Evolutionary conservation across 1,140 invertebrate genomes (phyloP), one percentile per base, ranked within the genome.

Genomic region (Sipha flava): DNA sequence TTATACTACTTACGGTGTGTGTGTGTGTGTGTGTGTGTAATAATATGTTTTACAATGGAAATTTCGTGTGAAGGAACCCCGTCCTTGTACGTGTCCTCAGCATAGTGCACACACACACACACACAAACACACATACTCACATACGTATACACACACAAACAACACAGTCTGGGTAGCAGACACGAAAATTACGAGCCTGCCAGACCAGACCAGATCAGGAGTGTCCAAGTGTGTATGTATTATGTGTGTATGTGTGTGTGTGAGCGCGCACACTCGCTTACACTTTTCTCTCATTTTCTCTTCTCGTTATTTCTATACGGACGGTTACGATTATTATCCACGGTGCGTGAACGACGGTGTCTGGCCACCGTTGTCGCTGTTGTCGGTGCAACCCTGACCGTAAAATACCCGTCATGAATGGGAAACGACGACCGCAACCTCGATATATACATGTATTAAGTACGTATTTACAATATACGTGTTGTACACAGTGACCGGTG

Each of bases 351-450:
- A 54, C 47, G 29, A 34, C 21, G 0, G 0, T 0, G 49, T 75
- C 72, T 54, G 62, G 26, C 5, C 59, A 2, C 59, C 18, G 59
- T 40, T 34, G 29, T 34, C 70, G 70, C 3, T 18, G 64, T n/a
- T 23, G 18, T 1, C 66, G 66, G 1, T 18, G 66, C 70, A 54
- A 37, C 70, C 70, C 70, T 54, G 70, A 73, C 70, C 70, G 70
- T 73, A 73, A 73, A 73, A 73, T 54, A 73, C 70, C 47, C 70
- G 70, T 73, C 70, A 26, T 52, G 70, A 66, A 66, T 66, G 62
- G 34, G 16, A n/a, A 66, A 66, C 62, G 62, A 40, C 34, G 62
- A 64, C 34, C 34, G 34, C n/a, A 5, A 23, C 57, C 16, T 31
- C 29, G 57, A 34, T 23, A 66, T 40, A 40, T 66, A 40, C 7